Base-by-base conservation (phyloP, 2,888 invertebrate species). In the Leuctra nigra region DNA sequence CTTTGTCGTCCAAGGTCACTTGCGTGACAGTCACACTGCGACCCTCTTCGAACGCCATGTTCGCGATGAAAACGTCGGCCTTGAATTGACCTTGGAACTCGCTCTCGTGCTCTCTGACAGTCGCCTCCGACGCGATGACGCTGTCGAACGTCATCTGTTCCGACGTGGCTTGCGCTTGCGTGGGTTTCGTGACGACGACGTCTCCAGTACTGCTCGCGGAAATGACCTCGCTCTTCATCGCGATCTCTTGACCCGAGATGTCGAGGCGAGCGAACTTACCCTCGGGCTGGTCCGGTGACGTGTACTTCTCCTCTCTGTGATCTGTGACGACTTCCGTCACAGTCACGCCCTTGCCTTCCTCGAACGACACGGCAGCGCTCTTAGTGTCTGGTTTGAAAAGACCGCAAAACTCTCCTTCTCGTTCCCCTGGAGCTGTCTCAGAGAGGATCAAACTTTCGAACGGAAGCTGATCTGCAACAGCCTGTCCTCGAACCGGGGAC, bases 1-100 rank as follows among this genome's bases (percentile, higher is more conserved):
- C 75, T 57, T 68, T 69, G 6, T 74, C 69, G 61, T 77, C 77
- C 14, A 75, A 61, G 59, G 74, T 72, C 9, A 73, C 75, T 70
- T 81, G 79, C 64, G 73, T 74, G 46, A 82, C 70, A 24, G 75
- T 69, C 56, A 82, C 62, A 38, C 80, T 76, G 58, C 77, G 70
- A 58, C 70, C 76, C 54, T 75, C 72, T 60, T 71, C 67, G 47
- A 80, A 64, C 53, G 72, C 68, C 6, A 76, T 53, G 39, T 69
- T 70, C 4, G 76, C 77, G 53, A 61, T 72, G 66, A 74, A 74
- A 1, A 66, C 67, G 29, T 67, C 59, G 13, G 72, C 68, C 59
- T 69, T 68, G 57, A 70, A 69, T 47, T 66, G 68, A 60, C 69
- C 70, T 63, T 70, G 64, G 61, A 72, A 70, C 24, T 63, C 63